phyloP scores from a whole-genome alignment of 1,140 invertebrate genomes.

The Hestina assimilis region DNA sequence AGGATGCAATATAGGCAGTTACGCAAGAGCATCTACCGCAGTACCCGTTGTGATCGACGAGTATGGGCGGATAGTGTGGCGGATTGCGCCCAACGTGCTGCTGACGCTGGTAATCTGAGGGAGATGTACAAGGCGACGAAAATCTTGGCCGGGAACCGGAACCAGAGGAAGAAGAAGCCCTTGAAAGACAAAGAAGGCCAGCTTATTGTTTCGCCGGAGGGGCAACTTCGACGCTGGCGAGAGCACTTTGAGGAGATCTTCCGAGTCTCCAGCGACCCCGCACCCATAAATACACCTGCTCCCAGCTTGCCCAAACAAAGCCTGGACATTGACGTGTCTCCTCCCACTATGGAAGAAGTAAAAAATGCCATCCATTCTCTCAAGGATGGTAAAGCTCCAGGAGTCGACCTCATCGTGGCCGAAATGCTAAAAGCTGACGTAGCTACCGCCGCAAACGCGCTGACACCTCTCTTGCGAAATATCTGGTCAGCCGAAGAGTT shows the following conservation, averaged over 20 bases:
- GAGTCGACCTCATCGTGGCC: slow-evolving; percentile 3
- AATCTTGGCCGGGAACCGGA: too few species aligned
- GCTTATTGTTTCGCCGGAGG: background rate
- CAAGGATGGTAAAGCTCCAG: slow-evolving; percentile 6
- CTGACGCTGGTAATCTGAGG: too few species aligned
- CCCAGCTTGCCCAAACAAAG: background rate
- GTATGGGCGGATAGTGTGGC: too few species aligned
- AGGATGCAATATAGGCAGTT: too few species aligned
- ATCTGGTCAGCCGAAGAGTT: too few species aligned
- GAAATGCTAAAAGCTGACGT: slow-evolving; percentile 19
- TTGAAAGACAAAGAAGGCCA: too few species aligned
- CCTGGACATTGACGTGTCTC: too few species aligned
- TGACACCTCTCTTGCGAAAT: slow-evolving; percentile 1
- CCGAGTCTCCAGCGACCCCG: background rate
- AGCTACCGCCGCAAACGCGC: background rate
- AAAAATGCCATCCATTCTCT: background rate
- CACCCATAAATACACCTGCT: background rate
- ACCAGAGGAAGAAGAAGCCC: too few species aligned
- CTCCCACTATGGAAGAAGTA: background rate
- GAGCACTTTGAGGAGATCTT: slow-evolving; percentile 14
- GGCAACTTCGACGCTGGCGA: slow-evolving; percentile 9
- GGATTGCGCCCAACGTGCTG: too few species aligned
- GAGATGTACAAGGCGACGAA: too few species aligned
- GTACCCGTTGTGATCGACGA: too few species aligned
- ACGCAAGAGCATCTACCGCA: too few species aligned